A percentile compares a stretch with the other conserved stretches of the same genome.
These are phyloP conservation scores for Chiloscyllium punctatum DNA, from an alignment of 2,797 vertebrate species.

Conservation along the genomic window DNA sequence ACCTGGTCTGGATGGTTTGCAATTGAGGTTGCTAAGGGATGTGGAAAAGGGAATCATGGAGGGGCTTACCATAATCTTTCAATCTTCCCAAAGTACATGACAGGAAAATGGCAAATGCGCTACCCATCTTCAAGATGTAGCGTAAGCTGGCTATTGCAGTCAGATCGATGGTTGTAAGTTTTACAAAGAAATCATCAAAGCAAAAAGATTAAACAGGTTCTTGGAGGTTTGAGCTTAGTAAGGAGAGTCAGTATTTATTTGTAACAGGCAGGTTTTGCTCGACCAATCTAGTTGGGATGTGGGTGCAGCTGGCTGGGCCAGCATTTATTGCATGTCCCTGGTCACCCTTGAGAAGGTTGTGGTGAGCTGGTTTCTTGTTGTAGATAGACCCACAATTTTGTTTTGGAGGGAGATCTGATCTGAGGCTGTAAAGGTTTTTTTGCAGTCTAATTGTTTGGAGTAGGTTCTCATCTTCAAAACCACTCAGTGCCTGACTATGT, in stretches of 20 bases:
- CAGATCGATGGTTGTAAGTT: neutral
- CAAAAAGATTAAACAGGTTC: neutral
- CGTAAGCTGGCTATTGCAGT: neutral
- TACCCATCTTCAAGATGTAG: too few relatives aligned
- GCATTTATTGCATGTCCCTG: too few relatives aligned
- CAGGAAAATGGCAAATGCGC: neutral
- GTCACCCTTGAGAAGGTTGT: too few relatives aligned
- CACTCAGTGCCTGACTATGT: too few relatives aligned
- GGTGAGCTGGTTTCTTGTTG: too few relatives aligned
- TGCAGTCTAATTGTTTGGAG: too few relatives aligned
- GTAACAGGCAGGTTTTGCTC: neutral
- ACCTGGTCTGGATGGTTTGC: neutral
- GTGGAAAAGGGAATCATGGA: neutral
- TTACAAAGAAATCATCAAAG: neutral
- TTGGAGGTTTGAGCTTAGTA: neutral
- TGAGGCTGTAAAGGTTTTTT: too few relatives aligned
- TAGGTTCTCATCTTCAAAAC: too few relatives aligned
- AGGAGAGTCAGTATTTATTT: neutral
- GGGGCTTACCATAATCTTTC: neutral
- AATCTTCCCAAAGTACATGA: neutral
- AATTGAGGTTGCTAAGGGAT: neutral
- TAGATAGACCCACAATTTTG: too few relatives aligned
- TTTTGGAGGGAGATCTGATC: too few relatives aligned
- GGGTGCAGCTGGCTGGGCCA: too few relatives aligned
- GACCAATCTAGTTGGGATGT: neutral